Conservation (phyloP, 2,888 invertebrate genomes). For the Eurytoma adleriae region DNA sequence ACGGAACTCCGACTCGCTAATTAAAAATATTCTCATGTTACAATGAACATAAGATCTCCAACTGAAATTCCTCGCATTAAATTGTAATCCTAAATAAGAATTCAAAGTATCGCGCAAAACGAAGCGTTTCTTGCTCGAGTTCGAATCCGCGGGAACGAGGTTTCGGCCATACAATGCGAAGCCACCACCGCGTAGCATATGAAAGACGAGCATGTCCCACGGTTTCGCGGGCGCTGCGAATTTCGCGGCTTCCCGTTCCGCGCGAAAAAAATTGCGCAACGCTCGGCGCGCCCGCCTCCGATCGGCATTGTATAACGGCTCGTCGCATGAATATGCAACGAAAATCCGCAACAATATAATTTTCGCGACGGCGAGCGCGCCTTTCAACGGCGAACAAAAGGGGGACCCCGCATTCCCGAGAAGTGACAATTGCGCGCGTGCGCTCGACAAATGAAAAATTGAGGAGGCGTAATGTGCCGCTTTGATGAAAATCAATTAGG, state of each 20-base stretch:
- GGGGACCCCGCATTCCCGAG: neutral
- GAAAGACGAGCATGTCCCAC: neutral
- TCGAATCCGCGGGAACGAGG: too few relatives aligned
- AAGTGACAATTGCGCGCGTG: neutral
- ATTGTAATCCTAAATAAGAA: too few relatives aligned
- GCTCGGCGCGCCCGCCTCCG: neutral
- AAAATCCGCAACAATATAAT: constrained; percentile 13
- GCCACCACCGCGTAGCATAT: too few relatives aligned
- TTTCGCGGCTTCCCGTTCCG: neutral
- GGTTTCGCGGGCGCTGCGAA: neutral
- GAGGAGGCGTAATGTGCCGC: neutral
- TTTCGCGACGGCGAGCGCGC: neutral
- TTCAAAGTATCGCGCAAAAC: too few relatives aligned
- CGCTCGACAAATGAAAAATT: constrained; percentile 1
- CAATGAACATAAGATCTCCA: too few relatives aligned
- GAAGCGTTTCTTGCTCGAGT: too few relatives aligned
- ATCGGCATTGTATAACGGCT: constrained; percentile 8
- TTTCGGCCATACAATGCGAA: too few relatives aligned
- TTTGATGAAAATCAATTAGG: neutral
- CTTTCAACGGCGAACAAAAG: neutral
- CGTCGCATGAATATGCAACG: constrained; percentile 20
- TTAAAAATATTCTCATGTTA: too few relatives aligned
- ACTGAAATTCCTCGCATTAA: too few relatives aligned
- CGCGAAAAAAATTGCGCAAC: constrained; percentile 22
- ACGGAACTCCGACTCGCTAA: too few relatives aligned